phyloP scores from a whole-genome alignment of 2,888 invertebrate genomes.

The Epirrhoe alternata region DNA sequence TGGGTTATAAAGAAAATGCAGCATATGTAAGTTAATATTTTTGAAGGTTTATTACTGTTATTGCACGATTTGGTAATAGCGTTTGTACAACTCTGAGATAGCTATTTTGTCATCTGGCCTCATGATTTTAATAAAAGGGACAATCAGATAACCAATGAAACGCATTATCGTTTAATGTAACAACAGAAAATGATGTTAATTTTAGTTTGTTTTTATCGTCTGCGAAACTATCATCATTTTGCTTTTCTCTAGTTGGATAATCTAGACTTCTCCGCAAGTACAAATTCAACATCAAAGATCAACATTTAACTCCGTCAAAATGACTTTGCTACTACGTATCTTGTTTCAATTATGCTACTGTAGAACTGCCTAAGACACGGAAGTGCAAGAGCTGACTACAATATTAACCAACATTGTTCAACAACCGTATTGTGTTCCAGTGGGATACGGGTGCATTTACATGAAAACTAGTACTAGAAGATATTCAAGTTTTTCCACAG shows the following conservation, averaged over 20 bases:
- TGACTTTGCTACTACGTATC: conserved; percentile 5
- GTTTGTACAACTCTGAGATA: background rate
- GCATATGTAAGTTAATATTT: background rate
- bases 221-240: too few species aligned
- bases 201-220: too few species aligned
- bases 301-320: conserved; percentile 3
- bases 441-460: conserved; percentile 42
- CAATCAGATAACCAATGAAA: too few species aligned
- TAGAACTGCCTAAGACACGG: conserved; percentile 30
- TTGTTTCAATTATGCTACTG: conserved; percentile 29
- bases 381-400: conserved; percentile 31
- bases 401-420: conserved; percentile 32
- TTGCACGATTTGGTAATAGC: background rate
- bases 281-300: conserved; percentile 7
- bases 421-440: conserved; percentile 40
- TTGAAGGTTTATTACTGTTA: background rate
- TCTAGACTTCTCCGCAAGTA: background rate
- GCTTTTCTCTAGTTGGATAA: background rate
- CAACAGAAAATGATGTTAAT: too few species aligned
- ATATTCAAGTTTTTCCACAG: too few species aligned
- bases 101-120: too few species aligned
- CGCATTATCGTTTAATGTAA: too few species aligned
- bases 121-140: too few species aligned
- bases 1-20: background rate
- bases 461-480: conserved; percentile 3